Evolutionary conservation across 2,888 invertebrate species (phyloP), one percentile per base, ranked within the genome.

Genomic region (Ochropleura leucogaster): DNA sequence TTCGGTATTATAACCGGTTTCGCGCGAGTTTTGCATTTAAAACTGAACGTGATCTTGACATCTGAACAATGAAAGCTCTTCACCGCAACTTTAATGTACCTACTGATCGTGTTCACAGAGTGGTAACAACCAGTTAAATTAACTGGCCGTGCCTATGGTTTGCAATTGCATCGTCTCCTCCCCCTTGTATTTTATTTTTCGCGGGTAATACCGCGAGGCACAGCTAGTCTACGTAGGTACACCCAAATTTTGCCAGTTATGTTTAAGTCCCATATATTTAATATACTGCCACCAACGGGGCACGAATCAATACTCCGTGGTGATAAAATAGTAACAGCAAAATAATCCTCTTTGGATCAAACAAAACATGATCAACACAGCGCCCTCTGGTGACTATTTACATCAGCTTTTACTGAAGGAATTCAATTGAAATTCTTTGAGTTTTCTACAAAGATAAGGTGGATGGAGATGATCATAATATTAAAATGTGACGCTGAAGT

Each of bases 391-490:
- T 20, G 10, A 12, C 16, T 46, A 55, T 77, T 59, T 71, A 59
- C 30, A 40, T 10, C 12, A 12, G 7, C 55, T 40, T 63, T 57
- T 49, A 18, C 47, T 55, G 62, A 60, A 63, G 16, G 74, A 72
- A 70, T 85, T 85, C 77, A 74, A 85, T 73, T 77, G 74, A 83
- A 77, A 83, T 80, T 77, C 74, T 81, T 72, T 20, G 16, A 65
- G 68, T 69, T 51, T 60, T 16, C 20, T n/a, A 49, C 12, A n/a
- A 4, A 44, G 18, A 30, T 20, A 57, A 63, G 65, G 53, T 49
- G 5, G 62, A 60, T 62, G 47, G 55, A 42, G 14, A 67, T n/a
- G n/a, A 20, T 62, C 12, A 44, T 42, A 42, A 30, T 67, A n/a
- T 30, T 30, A 65, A 12, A 60, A 65, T 60, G 46, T 64, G 4